phyloP scores from a whole-genome alignment of 2,797 vertebrate genomes.

The Malurus splendens region DNA sequence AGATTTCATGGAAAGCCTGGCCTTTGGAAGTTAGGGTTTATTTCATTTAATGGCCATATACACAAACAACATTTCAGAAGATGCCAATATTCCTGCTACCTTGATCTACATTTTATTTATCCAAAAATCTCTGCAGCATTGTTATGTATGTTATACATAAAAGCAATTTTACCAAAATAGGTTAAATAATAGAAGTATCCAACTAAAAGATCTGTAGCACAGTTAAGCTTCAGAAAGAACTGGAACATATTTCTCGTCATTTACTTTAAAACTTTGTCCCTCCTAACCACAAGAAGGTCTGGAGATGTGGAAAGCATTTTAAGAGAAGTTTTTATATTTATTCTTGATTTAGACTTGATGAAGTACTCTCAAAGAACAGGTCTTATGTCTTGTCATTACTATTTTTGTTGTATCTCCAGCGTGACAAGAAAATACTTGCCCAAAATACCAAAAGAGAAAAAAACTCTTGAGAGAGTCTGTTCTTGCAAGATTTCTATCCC shows the following conservation, averaged over 20 bases:
- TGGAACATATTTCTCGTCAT: not conserved
- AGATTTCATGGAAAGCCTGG: not conserved
- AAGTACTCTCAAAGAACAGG: constrained; percentile 31
- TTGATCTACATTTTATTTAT: not conserved
- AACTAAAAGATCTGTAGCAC: not conserved
- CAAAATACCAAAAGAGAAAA: constrained; percentile 39
- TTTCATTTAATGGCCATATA: not conserved
- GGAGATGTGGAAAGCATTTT: constrained; percentile 1
- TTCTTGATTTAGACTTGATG: constrained; percentile 18
- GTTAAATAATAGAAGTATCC: not conserved
- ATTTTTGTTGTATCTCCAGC: constrained; percentile 23
- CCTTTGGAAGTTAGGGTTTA: not conserved
- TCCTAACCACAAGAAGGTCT: not conserved
- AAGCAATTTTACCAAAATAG: not conserved
- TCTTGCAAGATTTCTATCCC: constrained; percentile 46
- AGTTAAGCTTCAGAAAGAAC: not conserved
- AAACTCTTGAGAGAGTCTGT: constrained; percentile 50
- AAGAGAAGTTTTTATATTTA: constrained; percentile 8
- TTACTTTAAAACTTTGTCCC: not conserved
- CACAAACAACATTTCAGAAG: not conserved
- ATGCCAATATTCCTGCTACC: not conserved
- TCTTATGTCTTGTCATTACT: constrained; percentile 35
- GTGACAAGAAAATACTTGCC: constrained; percentile 31
- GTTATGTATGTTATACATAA: not conserved
- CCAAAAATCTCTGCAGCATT: not conserved